These are phyloP conservation scores for Drosophila quadrilineata DNA, from an alignment of 1,140 invertebrate genomes.

Conservation along the genomic window DNA sequence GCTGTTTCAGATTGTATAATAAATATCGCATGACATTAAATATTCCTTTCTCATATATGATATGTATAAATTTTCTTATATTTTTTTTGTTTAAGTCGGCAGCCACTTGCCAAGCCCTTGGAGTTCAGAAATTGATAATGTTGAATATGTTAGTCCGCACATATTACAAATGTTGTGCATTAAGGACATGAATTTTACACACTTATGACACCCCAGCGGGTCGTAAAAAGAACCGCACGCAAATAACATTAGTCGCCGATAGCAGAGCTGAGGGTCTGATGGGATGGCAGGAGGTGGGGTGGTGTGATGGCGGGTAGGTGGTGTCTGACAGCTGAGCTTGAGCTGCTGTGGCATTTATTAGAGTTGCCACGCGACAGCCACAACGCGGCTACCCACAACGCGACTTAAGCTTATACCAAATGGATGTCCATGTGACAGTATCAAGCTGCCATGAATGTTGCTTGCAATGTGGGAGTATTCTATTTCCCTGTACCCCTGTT, in stretches of 20 bases:
- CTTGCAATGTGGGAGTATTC: not conserved
- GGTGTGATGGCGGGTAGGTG: not conserved
- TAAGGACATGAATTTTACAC: constrained; percentile 72
- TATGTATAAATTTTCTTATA: not conserved
- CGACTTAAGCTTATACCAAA: constrained; percentile 72
- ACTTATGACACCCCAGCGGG: constrained; percentile 72
- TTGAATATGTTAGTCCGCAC: constrained; percentile 27
- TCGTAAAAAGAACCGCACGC: constrained; percentile 70
- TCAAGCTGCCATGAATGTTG: constrained; percentile 24
- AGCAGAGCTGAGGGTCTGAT: not conserved
- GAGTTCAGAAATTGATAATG: constrained; percentile 40
- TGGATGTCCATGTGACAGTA: constrained; percentile 69
- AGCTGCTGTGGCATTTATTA: constrained; percentile 72
- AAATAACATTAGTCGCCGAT: constrained; percentile 66
- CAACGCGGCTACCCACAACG: constrained; percentile 44
- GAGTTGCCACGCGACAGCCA: constrained; percentile 65
- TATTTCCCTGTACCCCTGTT: too few species aligned
- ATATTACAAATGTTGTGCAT: constrained; percentile 74
- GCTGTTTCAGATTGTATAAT: too few species aligned
- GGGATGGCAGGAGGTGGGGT: not conserved
- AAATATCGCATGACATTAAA: too few species aligned
- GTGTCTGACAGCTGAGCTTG: constrained; percentile 61
- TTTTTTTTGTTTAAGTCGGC: constrained; percentile 1
- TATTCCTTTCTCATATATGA: too few species aligned
- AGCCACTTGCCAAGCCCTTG: not conserved